These are phyloP conservation scores for Aphelinus certus DNA, from an alignment of 1,140 invertebrate genomes.

Conservation along the genomic window DNA sequence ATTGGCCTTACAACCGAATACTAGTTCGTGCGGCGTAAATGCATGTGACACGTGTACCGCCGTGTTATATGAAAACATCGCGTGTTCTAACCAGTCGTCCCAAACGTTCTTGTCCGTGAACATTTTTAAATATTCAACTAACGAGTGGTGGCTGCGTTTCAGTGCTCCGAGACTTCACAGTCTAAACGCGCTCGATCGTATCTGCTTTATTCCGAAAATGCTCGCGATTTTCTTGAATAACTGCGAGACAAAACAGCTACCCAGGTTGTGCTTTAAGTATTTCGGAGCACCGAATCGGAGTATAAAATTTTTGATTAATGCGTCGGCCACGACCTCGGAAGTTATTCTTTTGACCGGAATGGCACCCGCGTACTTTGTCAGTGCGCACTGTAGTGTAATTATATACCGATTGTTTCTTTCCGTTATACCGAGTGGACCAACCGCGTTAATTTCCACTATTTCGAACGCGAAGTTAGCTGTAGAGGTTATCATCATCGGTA, in stretches of 20 bases:
- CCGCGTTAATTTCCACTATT: slow-evolving; percentile 52
- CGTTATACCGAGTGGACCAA: slow-evolving; percentile 51
- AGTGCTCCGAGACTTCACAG: slow-evolving; percentile 26
- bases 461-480: slow-evolving; percentile 52
- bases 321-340: slow-evolving; percentile 45
- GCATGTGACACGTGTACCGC: background rate
- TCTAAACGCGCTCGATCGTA: slow-evolving; percentile 33
- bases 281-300: slow-evolving; percentile 6
- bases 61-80: background rate
- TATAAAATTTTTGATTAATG: slow-evolving; percentile 32
- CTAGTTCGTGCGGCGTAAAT: background rate
- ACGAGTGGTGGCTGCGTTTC: slow-evolving; percentile 25
- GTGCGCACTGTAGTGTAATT: slow-evolving; percentile 51
- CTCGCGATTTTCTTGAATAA: background rate
- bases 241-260: slow-evolving; percentile 10
- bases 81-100: background rate
- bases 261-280: slow-evolving; percentile 35
- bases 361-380: slow-evolving; percentile 53
- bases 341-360: slow-evolving; percentile 43
- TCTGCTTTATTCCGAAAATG: slow-evolving; percentile 29
- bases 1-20: background rate
- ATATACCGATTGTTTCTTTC: slow-evolving; percentile 50
- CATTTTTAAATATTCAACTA: slow-evolving; percentile 29
- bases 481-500: slow-evolving; percentile 56
- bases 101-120: background rate